Percentiles rank a stretch among this genome's conserved stretches.
Evolutionary conservation across 2,113 vertebrate species (phyloP).

Genomic region (Anhinga rufa): DNA sequence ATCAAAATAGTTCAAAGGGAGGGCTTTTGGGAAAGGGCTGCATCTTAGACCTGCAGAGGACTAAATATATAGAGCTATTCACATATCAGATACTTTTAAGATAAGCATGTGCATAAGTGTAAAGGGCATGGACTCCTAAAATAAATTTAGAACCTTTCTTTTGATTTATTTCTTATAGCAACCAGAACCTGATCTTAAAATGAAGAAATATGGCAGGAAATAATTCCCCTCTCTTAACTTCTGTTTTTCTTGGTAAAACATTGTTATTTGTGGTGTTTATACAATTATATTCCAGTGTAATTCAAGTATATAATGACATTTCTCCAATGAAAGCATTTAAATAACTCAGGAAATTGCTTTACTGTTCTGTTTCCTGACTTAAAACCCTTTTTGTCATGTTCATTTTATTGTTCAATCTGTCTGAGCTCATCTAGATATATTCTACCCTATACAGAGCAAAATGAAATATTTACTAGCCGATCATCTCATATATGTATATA

Average conservation of each 20-base stretch:
- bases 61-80: not conserved
- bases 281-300: slow-evolving; percentile 72
- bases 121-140: not conserved
- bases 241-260: slow-evolving; percentile 66
- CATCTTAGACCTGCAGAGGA: not conserved
- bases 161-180: not conserved
- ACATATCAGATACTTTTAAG: not conserved
- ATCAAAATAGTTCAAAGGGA: not conserved
- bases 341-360: slow-evolving; percentile 77
- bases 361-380: slow-evolving; percentile 73
- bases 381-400: slow-evolving; percentile 70
- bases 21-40: not conserved
- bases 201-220: slow-evolving; percentile 63
- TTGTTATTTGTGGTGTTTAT: slow-evolving; percentile 67
- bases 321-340: slow-evolving; percentile 74
- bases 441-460: slow-evolving; percentile 23
- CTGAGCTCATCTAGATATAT: slow-evolving; percentile 59
- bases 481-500: not conserved
- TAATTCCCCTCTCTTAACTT: slow-evolving; percentile 52
- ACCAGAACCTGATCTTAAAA: slow-evolving; percentile 50
- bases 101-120: not conserved
- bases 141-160: not conserved
- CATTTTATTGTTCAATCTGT: slow-evolving; percentile 70
- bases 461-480: slow-evolving; percentile 45
- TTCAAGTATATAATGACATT: slow-evolving; percentile 77